Evolutionary conservation across 2,888 invertebrate species (phyloP).

Genomic region (Neoaliturus tenellus): DNA sequence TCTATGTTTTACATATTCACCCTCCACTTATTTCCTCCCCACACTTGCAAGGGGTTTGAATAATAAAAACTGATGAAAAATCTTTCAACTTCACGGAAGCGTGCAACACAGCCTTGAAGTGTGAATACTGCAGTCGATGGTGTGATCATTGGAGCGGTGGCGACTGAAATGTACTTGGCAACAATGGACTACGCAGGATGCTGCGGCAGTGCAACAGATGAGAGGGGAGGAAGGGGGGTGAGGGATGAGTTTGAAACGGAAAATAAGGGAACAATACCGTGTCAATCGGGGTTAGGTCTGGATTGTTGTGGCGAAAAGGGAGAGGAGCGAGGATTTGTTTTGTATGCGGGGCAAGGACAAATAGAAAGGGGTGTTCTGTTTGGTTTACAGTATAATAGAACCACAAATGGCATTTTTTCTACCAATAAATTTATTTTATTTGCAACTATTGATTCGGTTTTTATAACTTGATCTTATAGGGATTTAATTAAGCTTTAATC

Average conservation of each 20-base stretch:
- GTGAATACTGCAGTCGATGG: neutral
- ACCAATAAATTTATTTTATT: too few relatives aligned
- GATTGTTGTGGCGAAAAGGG: too few relatives aligned
- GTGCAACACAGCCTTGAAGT: neutral
- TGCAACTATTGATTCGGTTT: too few relatives aligned
- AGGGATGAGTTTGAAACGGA: neutral
- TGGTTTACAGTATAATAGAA: too few relatives aligned
- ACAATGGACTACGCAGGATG: neutral
- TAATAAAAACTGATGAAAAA: conserved; percentile 1
- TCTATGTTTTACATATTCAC: neutral
- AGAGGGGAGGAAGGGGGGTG: neutral
- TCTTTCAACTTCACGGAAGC: neutral
- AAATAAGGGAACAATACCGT: neutral
- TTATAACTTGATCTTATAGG: too few relatives aligned
- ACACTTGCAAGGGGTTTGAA: neutral
- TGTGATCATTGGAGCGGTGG: neutral
- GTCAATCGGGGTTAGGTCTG: too few relatives aligned
- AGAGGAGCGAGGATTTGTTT: too few relatives aligned
- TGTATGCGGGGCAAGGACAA: too few relatives aligned
- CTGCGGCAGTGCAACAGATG: neutral
- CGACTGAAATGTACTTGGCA: neutral
- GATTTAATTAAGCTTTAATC: too few relatives aligned
- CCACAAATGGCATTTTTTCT: too few relatives aligned
- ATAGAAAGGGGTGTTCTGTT: too few relatives aligned
- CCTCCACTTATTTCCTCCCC: neutral